Conservation (phyloP, 2,888 invertebrate species). For the Platypus cylindrus region DNA sequence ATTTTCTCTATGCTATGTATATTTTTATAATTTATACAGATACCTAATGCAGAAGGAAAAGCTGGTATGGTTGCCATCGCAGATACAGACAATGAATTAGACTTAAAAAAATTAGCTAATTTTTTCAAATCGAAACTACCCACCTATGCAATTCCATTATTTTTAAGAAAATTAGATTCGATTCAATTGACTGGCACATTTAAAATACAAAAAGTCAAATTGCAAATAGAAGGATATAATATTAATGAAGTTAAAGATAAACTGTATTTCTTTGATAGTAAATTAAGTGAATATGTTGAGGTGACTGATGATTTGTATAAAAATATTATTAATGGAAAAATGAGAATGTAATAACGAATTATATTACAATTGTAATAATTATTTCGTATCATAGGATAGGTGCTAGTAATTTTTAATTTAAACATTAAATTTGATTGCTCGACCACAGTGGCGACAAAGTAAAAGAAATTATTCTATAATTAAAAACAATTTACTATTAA, state of each 20-base stretch:
- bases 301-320: slow-evolving; percentile 26
- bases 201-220: slow-evolving; percentile 80
- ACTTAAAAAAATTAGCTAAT: slow-evolving; percentile 46
- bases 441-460: no score
- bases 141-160: slow-evolving; percentile 77
- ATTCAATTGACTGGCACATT: slow-evolving; percentile 82
- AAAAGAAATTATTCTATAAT: no score
- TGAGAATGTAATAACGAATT: slow-evolving; percentile 18
- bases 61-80: slow-evolving; percentile 91
- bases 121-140: slow-evolving; percentile 63
- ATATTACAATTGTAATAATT: no score
- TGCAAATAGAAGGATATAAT: slow-evolving; percentile 77
- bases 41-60: slow-evolving; percentile 69
- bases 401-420: no score
- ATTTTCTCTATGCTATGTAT: no score
- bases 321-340: slow-evolving; percentile 25
- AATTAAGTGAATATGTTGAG: slow-evolving; percentile 24
- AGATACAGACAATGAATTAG: slow-evolving; percentile 48
- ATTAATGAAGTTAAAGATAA: slow-evolving; percentile 57
- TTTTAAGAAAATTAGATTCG: slow-evolving; percentile 63
- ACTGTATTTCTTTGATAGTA: slow-evolving; percentile 48
- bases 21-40: no score
- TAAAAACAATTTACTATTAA: no score
- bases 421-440: no score
- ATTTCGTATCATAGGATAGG: no score